Evolutionary conservation across 2,888 invertebrate genomes (phyloP).

Genomic region (Julus scandinavius): DNA sequence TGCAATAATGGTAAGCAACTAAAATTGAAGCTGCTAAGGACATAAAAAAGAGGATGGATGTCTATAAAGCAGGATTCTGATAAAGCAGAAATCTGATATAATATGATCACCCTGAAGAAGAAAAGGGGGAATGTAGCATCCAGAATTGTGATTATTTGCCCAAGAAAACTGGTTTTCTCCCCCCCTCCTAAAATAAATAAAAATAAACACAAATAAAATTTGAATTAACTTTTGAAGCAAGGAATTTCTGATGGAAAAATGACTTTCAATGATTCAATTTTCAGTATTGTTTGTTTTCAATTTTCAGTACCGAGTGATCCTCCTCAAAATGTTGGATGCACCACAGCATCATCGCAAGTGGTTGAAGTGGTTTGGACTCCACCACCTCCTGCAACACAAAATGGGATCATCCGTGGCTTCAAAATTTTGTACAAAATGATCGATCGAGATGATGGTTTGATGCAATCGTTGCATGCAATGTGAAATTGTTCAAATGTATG

Average conservation of each 20-base stretch:
- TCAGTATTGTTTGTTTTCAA: neutral
- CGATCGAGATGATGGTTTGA: conserved; percentile 55
- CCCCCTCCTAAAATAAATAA: neutral
- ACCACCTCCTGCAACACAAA: conserved; percentile 89
- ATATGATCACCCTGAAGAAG: neutral
- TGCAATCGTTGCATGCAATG: conserved; percentile 26
- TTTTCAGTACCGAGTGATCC: conserved; percentile 70
- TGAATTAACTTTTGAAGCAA: neutral
- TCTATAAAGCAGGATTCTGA: neutral
- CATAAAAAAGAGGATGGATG: neutral
- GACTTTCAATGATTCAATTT: neutral
- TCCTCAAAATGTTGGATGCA: conserved; percentile 86
- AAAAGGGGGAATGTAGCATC: neutral
- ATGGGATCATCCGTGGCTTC: conserved; percentile 95
- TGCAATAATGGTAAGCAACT: conserved; percentile 42
- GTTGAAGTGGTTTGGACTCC: conserved; percentile 95
- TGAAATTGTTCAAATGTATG: neutral
- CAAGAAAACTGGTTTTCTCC: neutral
- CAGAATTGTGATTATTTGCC: neutral
- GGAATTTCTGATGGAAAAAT: neutral
- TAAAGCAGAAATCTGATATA: conserved; percentile 3
- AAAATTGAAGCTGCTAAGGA: conserved; percentile 13
- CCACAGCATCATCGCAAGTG: conserved; percentile 91
- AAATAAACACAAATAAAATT: neutral
- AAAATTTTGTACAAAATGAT: conserved; percentile 68